Evolutionary conservation across 2,113 vertebrate species (phyloP).

Genomic region (Lipophrys pholis): DNA sequence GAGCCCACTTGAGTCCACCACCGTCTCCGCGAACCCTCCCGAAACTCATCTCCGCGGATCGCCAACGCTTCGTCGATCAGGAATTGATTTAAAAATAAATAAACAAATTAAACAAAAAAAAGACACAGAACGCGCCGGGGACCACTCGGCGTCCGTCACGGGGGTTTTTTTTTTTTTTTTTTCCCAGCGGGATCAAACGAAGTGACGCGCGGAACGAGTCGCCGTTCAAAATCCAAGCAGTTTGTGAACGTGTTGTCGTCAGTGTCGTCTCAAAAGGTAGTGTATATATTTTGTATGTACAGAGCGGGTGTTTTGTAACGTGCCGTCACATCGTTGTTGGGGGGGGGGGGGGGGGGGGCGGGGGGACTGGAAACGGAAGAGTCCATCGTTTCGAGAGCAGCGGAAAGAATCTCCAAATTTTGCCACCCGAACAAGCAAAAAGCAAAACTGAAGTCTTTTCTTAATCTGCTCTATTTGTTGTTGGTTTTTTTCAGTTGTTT

Average conservation of each 20-base stretch:
- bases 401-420: no score
- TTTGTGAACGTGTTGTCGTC: constrained; percentile 54
- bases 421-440: no score
- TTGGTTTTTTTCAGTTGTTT: no score
- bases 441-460: no score
- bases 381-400: no score
- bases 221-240: constrained; percentile 41
- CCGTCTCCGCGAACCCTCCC: constrained; percentile 26
- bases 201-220: constrained; percentile 36
- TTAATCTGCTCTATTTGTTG: no score
- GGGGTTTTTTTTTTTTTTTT: no score
- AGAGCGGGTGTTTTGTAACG: constrained; percentile 47
- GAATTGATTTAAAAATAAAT: background rate
- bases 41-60: constrained; percentile 16
- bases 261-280: constrained; percentile 52
- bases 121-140: constrained; percentile 11
- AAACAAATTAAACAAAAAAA: background rate
- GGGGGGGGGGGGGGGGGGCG: no score
- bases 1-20: constrained; percentile 51
- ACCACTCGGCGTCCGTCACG: constrained; percentile 25
- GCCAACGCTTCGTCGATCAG: constrained; percentile 12
- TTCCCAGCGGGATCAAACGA: constrained; percentile 33
- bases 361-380: no score
- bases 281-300: constrained; percentile 71
- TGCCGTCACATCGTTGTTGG: constrained; percentile 22